Evolutionary conservation across 2,113 vertebrate genomes (phyloP), one percentile per base, ranked within the genome.

Genomic region (Theristicus caerulescens): DNA sequence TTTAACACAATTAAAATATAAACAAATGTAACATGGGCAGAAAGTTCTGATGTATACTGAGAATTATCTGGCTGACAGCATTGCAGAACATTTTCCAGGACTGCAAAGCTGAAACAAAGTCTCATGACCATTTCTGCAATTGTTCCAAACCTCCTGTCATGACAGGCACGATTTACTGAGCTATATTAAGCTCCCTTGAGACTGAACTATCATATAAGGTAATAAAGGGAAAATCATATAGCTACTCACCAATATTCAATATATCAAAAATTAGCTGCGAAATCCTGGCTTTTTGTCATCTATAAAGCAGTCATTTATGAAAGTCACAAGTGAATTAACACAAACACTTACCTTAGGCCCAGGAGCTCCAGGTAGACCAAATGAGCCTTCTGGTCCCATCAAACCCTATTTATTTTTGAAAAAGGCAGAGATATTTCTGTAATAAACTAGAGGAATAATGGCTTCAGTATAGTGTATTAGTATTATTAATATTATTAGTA

Each of bases 341-440:
- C 7, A 38, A 91, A 88, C 18, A 57, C 46, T 93, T 98, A 99
- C 99, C 99, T 99, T 99, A 26, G 93, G 67, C 93, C 99, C 99
- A 88, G 95, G 92, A 82, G 83, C 73, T 98, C 99, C 99, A 95
- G 98, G 97, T 65, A 97, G 96, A 90, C 99, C 99, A 94, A 98
- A 97, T 74, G 97, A 94, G 59, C 99, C 98, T 76, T 94, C 98
- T 84, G 97, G 97, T 97, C 99, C 99, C 88, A 98, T 98, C 80
- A 99, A 97, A 73, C 99, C 99, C 99, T 99, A 88, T 42, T 94
- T 79, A 94, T 92, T 94, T 89, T 74, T 89, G 67, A 83, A 84
- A 84, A 86, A 89, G 67, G 66, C 21, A 82, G 16, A 91, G 40
- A 84, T 5, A 46, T 82, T 93, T 92, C 65, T 61, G 4, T 46